These are phyloP conservation scores for Lasioglossum albipes DNA, from an alignment of 1,140 invertebrate species.

Conservation along the genomic window DNA sequence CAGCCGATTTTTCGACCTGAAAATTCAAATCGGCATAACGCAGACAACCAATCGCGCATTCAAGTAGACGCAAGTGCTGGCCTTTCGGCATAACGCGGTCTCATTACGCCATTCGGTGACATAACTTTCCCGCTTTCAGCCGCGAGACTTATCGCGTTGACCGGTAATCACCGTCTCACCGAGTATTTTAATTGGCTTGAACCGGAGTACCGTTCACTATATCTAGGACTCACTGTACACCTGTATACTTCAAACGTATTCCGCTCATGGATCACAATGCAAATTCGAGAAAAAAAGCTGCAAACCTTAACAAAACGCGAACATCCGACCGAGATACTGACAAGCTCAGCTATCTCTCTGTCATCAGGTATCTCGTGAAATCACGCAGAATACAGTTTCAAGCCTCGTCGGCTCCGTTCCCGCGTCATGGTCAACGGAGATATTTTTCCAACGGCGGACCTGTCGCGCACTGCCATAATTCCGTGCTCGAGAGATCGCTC, in stretches of 20 bases:
- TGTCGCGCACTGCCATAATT: neutral
- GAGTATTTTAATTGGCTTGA: neutral
- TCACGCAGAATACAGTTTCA: constrained; percentile 6
- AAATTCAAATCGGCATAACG: constrained; percentile 11
- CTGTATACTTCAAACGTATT: neutral
- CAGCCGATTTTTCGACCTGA: constrained; percentile 28
- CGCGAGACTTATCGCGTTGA: neutral
- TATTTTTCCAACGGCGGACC: neutral
- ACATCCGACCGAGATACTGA: neutral
- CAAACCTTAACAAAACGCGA: neutral
- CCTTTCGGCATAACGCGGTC: constrained; percentile 18
- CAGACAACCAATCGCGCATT: constrained; percentile 9
- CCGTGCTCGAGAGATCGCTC: too few relatives aligned
- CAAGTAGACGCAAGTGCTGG: constrained; percentile 17
- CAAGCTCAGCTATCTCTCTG: neutral
- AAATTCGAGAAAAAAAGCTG: constrained; percentile 3
- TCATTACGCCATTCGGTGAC: constrained; percentile 45
- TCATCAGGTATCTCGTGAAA: neutral
- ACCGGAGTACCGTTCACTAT: too few relatives aligned
- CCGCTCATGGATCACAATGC: neutral
- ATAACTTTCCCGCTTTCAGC: constrained; percentile 31
- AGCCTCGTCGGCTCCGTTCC: neutral
- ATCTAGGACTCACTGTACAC: neutral
- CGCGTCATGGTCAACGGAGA: neutral
- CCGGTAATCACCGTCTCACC: neutral